Evolutionary conservation across 2,888 invertebrate genomes (phyloP).

Genomic region (Drosophila colorata): DNA sequence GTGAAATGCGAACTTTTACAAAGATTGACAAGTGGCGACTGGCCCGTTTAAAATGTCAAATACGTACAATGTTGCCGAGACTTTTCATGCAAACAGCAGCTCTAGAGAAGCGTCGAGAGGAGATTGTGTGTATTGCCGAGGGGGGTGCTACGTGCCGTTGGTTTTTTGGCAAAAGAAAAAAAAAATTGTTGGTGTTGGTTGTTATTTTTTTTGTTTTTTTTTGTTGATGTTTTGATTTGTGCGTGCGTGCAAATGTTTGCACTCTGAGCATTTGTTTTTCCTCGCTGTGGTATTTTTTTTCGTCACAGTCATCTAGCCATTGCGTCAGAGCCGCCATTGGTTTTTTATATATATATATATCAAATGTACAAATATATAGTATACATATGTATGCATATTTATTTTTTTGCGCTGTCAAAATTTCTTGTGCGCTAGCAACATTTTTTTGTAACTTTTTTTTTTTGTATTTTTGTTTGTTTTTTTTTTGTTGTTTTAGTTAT

Average conservation of each 20-base stretch:
- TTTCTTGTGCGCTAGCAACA: constrained; percentile 35
- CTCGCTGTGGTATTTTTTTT: constrained; percentile 34
- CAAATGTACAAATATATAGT: constrained; percentile 8
- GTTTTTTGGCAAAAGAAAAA: constrained; percentile 52
- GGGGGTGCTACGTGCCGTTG: constrained; percentile 55
- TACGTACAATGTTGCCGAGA: constrained; percentile 76
- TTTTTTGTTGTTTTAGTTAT: constrained; percentile 40
- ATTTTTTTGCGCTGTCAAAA: constrained; percentile 40
- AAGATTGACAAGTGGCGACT: constrained; percentile 80
- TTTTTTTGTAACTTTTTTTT: constrained; percentile 10
- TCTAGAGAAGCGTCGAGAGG: not conserved
- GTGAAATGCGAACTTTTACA: constrained; percentile 77
- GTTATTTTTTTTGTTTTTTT: constrained; percentile 27
- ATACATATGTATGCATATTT: constrained; percentile 21
- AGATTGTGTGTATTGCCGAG: not conserved
- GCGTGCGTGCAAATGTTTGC: constrained; percentile 79
- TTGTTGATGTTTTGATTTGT: constrained; percentile 79
- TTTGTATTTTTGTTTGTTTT: constrained; percentile 14
- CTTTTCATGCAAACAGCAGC: constrained; percentile 64
- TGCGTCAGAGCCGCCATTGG: not conserved
- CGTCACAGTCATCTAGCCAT: constrained; percentile 2
- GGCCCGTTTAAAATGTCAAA: constrained; percentile 79
- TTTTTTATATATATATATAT: constrained; percentile 9
- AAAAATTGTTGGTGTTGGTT: constrained; percentile 13
- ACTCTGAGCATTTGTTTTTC: constrained; percentile 68